These are phyloP conservation scores for Lordiphosa fenestrarum DNA, from an alignment of 2,888 invertebrate genomes.

Conservation along the genomic window DNA sequence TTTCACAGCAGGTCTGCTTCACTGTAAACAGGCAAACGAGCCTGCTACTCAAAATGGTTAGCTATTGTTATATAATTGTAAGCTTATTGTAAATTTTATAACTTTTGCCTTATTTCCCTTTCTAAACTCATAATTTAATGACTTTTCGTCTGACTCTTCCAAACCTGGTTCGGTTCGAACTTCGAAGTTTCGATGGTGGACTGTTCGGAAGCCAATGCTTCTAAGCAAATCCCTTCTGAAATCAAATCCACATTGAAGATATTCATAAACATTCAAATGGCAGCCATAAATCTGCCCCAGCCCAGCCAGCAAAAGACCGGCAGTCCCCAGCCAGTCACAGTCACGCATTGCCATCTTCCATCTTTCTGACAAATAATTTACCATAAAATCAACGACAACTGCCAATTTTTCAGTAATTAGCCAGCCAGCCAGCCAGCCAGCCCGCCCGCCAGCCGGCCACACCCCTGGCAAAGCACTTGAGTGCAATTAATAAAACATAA, in stretches of 20 bases:
- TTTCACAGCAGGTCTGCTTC: too few relatives aligned
- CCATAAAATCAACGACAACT: conserved; percentile 75
- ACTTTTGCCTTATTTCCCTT: too few relatives aligned
- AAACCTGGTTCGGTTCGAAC: too few relatives aligned
- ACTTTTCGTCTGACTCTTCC: too few relatives aligned
- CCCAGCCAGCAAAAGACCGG: conserved; percentile 5
- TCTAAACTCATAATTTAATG: too few relatives aligned
- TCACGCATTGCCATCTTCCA: conserved; percentile 44
- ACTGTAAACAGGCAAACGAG: too few relatives aligned
- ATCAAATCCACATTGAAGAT: conserved; percentile 59
- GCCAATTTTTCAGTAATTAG: conserved; percentile 77
- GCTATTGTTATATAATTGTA: too few relatives aligned
- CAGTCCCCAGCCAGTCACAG: conserved; percentile 13
- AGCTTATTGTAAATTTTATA: too few relatives aligned
- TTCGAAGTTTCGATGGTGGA: too few relatives aligned
- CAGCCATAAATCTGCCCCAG: conserved; percentile 57
- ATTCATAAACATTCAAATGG: conserved; percentile 65
- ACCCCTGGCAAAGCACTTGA: conserved; percentile 47
- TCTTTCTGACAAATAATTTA: conserved; percentile 68
- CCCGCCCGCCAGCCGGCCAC: too few relatives aligned
- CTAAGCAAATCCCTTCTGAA: conserved; percentile 21
- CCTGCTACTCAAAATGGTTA: too few relatives aligned
- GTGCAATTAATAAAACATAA: conserved; percentile 69
- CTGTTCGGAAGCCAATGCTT: too few relatives aligned
- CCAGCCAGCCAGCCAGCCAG: conserved; percentile 36